A percentile compares a stretch with the other conserved stretches of the same genome.
Conservation (phyloP, 2,113 vertebrate species). For the Trinectes maculatus region DNA sequence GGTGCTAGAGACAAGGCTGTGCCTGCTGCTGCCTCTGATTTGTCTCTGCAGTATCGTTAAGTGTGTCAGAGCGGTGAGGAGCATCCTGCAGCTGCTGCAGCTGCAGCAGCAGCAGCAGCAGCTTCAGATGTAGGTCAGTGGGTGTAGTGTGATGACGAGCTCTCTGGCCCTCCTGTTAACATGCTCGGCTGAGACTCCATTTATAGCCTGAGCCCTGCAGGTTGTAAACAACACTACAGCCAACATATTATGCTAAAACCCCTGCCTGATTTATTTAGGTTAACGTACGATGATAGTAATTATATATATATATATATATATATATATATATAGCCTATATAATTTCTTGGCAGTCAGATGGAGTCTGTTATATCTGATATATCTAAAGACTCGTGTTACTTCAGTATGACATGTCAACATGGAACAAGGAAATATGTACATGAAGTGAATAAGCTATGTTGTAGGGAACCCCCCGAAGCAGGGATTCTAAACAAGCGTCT, state of each 20-base stretch:
- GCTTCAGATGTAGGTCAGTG: conserved; percentile 69
- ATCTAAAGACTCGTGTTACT: not conserved
- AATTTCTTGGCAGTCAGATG: not conserved
- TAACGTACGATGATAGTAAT: not conserved
- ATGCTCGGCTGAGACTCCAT: conserved; percentile 20
- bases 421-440: not conserved
- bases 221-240: conserved; percentile 5
- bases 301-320: too few species aligned
- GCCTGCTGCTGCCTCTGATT: too few species aligned
- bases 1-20: too few species aligned
- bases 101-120: conserved; percentile 12
- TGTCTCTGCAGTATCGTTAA: conserved; percentile 1
- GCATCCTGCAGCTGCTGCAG: too few species aligned
- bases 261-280: not conserved
- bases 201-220: conserved; percentile 25
- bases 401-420: not conserved
- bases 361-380: not conserved
- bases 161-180: conserved; percentile 16
- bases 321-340: too few species aligned
- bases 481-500: accelerated
- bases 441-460: too few species aligned
- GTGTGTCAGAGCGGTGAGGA: not conserved
- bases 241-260: not conserved
- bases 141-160: conserved; percentile 28
- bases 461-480: not conserved